These are phyloP conservation scores for Micromys minutus DNA, from an alignment of 2,113 vertebrate species.

Conservation along the genomic window DNA sequence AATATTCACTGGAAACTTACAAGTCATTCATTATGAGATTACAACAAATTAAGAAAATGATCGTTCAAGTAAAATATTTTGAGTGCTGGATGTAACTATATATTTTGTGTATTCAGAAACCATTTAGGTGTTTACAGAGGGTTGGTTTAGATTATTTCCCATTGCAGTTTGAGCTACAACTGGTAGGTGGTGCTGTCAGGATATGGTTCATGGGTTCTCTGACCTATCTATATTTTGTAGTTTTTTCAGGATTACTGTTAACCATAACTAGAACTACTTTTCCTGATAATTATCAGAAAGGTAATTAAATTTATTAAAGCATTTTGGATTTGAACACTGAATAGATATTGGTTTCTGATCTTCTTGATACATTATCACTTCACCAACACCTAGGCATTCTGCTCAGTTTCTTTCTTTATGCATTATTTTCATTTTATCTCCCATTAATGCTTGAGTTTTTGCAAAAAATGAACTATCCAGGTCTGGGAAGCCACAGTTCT, in stretches of 20 bases:
- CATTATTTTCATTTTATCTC: neutral
- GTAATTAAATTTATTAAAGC: neutral
- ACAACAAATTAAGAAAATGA: neutral
- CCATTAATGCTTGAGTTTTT: neutral
- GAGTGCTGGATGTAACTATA: neutral
- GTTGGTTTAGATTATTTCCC: neutral
- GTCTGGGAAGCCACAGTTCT: neutral
- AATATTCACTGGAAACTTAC: neutral
- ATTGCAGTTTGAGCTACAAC: slow-evolving; percentile 59
- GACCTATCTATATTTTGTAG: neutral
- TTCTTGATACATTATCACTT: neutral
- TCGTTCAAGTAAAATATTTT: neutral
- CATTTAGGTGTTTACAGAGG: neutral
- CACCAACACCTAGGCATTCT: slow-evolving; percentile 56
- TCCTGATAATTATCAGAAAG: slow-evolving; percentile 8
- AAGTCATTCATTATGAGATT: neutral
- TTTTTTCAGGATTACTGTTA: neutral
- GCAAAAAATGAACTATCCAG: neutral
- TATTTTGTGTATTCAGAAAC: neutral
- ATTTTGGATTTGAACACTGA: neutral
- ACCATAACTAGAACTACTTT: neutral
- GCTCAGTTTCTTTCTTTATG: neutral
- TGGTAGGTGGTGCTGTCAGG: slow-evolving; percentile 71
- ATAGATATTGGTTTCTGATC: neutral
- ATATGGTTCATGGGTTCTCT: neutral